phyloP scores from a whole-genome alignment of 1,140 invertebrate species.

The Zaprionus taronus region DNA sequence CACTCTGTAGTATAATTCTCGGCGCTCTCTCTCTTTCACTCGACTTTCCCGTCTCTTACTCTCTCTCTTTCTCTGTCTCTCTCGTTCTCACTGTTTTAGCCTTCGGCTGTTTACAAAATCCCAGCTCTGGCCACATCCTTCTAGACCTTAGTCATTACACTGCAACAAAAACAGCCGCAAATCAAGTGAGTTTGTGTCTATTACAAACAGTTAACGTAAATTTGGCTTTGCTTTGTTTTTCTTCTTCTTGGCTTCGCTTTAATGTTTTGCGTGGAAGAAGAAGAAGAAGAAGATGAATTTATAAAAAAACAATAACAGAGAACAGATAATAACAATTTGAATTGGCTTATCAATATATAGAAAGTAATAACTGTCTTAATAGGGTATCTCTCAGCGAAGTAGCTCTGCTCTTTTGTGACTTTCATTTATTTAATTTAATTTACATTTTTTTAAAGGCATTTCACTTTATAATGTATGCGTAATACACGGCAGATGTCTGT shows the following conservation, averaged over 20 bases:
- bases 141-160: conserved; percentile 1
- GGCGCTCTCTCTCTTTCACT: background rate
- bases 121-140: conserved; percentile 3
- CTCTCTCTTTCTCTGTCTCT: background rate
- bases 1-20: conserved; percentile 3
- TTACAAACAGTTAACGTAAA: conserved; percentile 1
- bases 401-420: conserved; percentile 33
- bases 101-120: conserved; percentile 4
- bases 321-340: too few species aligned
- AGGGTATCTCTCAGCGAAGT: background rate
- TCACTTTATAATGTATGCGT: conserved; percentile 37
- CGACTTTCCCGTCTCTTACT: background rate
- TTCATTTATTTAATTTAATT: conserved; percentile 58
- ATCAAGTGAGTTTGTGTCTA: background rate
- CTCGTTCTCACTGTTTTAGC: background rate
- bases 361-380: background rate
- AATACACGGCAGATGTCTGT: conserved; percentile 1
- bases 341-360: too few species aligned
- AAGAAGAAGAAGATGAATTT: too few species aligned
- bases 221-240: background rate
- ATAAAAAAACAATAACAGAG: too few species aligned
- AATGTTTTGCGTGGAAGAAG: background rate
- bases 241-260: background rate
- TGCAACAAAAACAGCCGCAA: conserved; percentile 2
- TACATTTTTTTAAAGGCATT: conserved; percentile 58